Conservation (phyloP, 2,888 invertebrate genomes). For the Pheosia tremula region DNA sequence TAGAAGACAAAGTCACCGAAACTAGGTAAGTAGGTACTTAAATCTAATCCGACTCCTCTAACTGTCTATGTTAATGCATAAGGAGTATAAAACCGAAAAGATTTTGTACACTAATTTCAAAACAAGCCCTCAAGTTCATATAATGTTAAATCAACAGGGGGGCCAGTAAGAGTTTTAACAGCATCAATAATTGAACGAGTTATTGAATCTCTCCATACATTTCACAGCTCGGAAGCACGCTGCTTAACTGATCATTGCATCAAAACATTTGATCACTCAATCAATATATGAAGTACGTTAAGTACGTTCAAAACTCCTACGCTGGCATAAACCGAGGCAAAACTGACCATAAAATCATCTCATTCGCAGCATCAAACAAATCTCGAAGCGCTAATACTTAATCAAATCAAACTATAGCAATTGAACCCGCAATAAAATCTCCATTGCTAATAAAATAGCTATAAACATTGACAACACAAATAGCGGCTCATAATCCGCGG, state of each 20-base stretch:
- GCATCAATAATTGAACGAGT: too few relatives aligned
- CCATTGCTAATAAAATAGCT: conserved; percentile 74
- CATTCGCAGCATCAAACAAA: conserved; percentile 61
- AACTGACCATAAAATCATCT: conserved; percentile 50
- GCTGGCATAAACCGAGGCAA: conserved; percentile 7
- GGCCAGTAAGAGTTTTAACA: too few relatives aligned
- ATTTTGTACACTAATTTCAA: neutral
- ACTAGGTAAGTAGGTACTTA: too few relatives aligned
- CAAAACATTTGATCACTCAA: too few relatives aligned
- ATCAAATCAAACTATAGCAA: conserved; percentile 78
- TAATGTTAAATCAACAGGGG: too few relatives aligned
- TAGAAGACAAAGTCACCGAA: too few relatives aligned
- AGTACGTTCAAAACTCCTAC: neutral
- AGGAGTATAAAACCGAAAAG: too few relatives aligned
- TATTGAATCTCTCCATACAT: too few relatives aligned
- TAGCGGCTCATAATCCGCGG: conserved; percentile 75
- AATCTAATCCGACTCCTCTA: too few relatives aligned
- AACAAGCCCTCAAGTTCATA: neutral
- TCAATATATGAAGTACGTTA: neutral
- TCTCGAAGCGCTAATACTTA: conserved; percentile 70
- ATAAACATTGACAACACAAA: conserved; percentile 83
- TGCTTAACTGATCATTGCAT: too few relatives aligned
- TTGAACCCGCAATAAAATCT: conserved; percentile 78
- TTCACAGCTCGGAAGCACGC: too few relatives aligned
- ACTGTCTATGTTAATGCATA: too few relatives aligned